phyloP scores from a whole-genome alignment of 2,888 invertebrate genomes.

The Caradrina kadenii region DNA sequence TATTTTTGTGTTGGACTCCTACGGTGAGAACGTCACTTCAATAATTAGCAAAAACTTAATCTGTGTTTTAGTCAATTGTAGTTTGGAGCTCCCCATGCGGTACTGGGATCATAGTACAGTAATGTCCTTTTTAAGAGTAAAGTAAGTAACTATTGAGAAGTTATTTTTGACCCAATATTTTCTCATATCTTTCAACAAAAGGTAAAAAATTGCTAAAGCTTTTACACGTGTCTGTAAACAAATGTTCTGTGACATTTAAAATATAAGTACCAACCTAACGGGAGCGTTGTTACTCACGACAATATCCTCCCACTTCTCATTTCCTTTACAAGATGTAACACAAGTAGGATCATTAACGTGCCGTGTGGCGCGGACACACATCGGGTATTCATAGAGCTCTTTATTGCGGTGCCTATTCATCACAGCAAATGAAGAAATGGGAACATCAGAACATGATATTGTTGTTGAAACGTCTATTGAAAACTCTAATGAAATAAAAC shows the following conservation, averaged over 20 bases:
- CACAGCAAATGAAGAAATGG: conserved; percentile 49
- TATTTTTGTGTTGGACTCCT: no score
- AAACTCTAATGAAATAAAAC: conserved; percentile 25
- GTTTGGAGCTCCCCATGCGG: no score
- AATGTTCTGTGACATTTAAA: conserved; percentile 19
- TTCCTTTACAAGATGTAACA: conserved; percentile 36
- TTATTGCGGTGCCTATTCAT: conserved; percentile 60
- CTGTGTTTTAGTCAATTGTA: no score
- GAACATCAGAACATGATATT: conserved; percentile 40
- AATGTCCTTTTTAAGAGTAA: no score
- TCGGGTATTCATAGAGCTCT: conserved; percentile 65
- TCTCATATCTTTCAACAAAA: background rate
- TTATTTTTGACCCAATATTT: no score
- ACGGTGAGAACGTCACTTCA: no score
- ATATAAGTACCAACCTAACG: background rate
- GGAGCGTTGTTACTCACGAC: conserved; percentile 9
- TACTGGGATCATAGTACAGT: no score
- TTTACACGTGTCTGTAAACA: background rate
- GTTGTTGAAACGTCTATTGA: conserved; percentile 19
- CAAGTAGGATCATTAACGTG: conserved; percentile 19
- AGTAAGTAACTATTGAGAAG: no score
- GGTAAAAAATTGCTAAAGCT: no score
- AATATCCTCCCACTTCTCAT: conserved; percentile 24
- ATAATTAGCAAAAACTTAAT: no score
- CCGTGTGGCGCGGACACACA: conserved; percentile 51